Evolutionary conservation across 2,113 vertebrate species (phyloP), one percentile per base, ranked within the genome.

Genomic region (Colossoma macropomum): DNA sequence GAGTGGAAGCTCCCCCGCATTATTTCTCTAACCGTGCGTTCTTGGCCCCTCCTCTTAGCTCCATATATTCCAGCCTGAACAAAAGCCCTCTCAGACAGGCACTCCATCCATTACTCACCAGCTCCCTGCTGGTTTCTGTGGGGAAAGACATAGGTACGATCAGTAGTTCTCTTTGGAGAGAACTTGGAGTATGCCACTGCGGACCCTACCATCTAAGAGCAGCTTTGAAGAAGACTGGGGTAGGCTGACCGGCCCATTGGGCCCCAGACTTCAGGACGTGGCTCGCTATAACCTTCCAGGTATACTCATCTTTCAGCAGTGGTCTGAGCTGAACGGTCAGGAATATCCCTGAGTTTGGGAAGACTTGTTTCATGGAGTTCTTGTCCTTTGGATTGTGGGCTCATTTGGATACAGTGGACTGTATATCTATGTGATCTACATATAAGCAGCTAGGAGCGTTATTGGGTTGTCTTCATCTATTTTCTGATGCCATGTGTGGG

Each of bases 161-260:
- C 23, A 27, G 25, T n/a, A 11, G n/a, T n/a, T 87, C 15, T 81
- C 77, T 59, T 72, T 52, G 68, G 84, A 87, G 84, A 75, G 76
- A 34, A 56, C 52, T 19, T 11, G 63, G 86, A 93, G 86, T 75
- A 97, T 98, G 97, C 88, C 92, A 38, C 85, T 96, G 86, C 95
- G 92, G 76, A 95, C 94, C 80, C 90, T 96, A 0, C 92, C 94
- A 87, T 94, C 95, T 84, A 93, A 91, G 70, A 92, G 90, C 88
- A 93, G 92, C 92, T 97, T 96, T 85, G 95, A 95, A 65, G 94
- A 94, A 84, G 95, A 96, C 59, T 90, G 93, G 90, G 77, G 87
- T 3, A 86, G 73, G 6, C 82, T 93, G 56, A 92, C 89, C 50
- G 82, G 92, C 73, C 91, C 9, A 12, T 92, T 82, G 83, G 82